Evolutionary conservation across 2,797 vertebrate genomes (phyloP).

Genomic region (Sebastes taczanowskii): DNA sequence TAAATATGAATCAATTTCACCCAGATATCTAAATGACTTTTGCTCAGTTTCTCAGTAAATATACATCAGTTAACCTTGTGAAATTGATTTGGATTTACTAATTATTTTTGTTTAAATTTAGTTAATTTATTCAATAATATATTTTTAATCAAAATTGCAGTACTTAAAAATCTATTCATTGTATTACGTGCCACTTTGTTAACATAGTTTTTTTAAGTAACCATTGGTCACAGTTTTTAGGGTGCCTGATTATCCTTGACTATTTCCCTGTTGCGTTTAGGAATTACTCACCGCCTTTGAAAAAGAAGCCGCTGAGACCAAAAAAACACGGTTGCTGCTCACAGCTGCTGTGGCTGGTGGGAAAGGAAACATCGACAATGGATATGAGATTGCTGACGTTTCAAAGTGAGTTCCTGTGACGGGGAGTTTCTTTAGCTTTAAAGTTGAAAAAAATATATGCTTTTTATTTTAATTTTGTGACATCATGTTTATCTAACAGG

Average conservation of each 20-base stretch:
- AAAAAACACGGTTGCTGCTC: slow-evolving; percentile 68
- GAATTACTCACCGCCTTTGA: slow-evolving; percentile 74
- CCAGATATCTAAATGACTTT: neutral
- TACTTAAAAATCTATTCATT: neutral
- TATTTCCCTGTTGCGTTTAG: slow-evolving; percentile 49
- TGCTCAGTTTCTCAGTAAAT: neutral
- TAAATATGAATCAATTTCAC: neutral
- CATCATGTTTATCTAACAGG: slow-evolving; percentile 47
- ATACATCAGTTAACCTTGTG: neutral
- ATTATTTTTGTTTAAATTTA: neutral
- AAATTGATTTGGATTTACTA: neutral
- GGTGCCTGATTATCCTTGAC: neutral
- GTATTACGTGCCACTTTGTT: neutral
- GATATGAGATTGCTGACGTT: slow-evolving; percentile 78
- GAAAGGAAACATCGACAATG: slow-evolving; percentile 69
- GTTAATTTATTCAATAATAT: neutral
- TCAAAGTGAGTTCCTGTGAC: slow-evolving; percentile 69
- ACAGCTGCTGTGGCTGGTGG: slow-evolving; percentile 79
- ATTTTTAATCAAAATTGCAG: neutral
- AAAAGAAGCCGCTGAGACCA: slow-evolving; percentile 59
- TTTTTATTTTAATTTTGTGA: neutral
- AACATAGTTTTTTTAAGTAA: neutral
- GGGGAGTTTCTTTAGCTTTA: neutral
- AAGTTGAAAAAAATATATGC: neutral
- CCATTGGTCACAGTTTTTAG: neutral